A percentile compares a stretch with the other conserved stretches of the same genome.
phyloP scores from a whole-genome alignment of 2,797 vertebrate species.

The Alectoris magna region DNA sequence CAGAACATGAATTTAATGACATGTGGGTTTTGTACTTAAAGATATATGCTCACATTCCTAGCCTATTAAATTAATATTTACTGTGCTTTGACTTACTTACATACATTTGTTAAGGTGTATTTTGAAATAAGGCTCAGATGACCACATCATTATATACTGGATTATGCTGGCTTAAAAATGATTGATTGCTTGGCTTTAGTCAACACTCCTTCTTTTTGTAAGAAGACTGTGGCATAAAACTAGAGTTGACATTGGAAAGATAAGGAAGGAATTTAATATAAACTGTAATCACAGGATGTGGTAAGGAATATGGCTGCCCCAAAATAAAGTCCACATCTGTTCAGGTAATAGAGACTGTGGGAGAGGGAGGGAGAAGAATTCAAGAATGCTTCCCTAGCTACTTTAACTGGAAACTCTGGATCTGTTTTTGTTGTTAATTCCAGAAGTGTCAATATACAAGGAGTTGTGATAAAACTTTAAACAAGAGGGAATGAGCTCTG shows the following conservation, averaged over 20 bases:
- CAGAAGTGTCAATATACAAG: background rate
- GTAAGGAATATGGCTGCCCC: background rate
- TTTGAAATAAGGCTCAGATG: background rate
- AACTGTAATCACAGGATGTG: background rate
- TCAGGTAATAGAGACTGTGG: conserved; percentile 14
- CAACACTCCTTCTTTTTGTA: background rate
- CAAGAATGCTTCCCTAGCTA: background rate
- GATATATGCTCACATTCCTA: background rate
- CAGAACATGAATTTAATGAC: background rate
- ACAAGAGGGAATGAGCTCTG: background rate
- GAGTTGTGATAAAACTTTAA: background rate
- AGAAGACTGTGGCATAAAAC: background rate
- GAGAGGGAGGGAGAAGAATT: background rate
- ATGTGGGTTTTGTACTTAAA: background rate
- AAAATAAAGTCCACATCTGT: conserved; percentile 31
- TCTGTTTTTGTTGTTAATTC: conserved; percentile 30
- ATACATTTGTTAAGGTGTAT: background rate
- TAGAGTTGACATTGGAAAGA: background rate
- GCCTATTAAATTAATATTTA: background rate
- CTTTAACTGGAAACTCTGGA: background rate
- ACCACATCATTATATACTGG: background rate
- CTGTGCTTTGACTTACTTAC: background rate
- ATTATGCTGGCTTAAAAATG: background rate
- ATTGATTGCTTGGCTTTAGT: background rate
- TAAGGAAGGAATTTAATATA: conserved; percentile 38